These are phyloP conservation scores for Callithrix jacchus DNA, from an alignment of 2,113 vertebrate genomes.

Conservation along the genomic window DNA sequence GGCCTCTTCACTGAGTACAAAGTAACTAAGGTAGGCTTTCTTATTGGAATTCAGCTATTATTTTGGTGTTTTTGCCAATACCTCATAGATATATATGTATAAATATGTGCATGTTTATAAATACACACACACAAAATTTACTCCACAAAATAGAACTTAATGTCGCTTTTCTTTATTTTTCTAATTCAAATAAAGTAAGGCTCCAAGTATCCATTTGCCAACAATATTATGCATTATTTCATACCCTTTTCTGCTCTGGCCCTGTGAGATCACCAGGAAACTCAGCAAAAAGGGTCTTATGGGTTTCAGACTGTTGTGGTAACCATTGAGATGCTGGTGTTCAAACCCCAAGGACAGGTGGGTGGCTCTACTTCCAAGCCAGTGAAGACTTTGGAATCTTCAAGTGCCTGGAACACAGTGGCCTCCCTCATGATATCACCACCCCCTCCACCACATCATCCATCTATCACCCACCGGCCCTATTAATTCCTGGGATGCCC, in stretches of 20 bases:
- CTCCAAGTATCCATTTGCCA: not conserved
- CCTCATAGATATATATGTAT: not conserved
- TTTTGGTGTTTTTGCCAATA: not conserved
- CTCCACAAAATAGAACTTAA: not conserved
- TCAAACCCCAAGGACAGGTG: not conserved
- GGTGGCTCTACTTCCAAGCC: not conserved
- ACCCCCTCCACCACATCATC: not conserved
- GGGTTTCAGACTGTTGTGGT: not conserved
- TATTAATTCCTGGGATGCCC: not conserved
- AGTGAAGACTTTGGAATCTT: not conserved
- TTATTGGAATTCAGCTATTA: conserved; percentile 10
- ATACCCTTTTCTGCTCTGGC: not conserved
- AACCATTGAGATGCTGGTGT: not conserved
- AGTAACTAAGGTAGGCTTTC: not conserved
- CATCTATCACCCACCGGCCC: not conserved
- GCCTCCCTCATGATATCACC: not conserved
- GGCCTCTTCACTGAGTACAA: not conserved
- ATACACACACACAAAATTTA: not conserved
- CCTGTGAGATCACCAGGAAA: not conserved
- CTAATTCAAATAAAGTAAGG: conserved; percentile 46
- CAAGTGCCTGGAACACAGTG: not conserved
- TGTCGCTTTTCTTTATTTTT: conserved; percentile 2
- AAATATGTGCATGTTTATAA: conserved; percentile 11
- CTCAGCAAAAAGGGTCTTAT: not conserved
- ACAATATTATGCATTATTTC: not conserved